Percentiles rank a stretch among this genome's conserved stretches.
phyloP scores from a whole-genome alignment of 2,113 vertebrate species.

The Progne subis region DNA sequence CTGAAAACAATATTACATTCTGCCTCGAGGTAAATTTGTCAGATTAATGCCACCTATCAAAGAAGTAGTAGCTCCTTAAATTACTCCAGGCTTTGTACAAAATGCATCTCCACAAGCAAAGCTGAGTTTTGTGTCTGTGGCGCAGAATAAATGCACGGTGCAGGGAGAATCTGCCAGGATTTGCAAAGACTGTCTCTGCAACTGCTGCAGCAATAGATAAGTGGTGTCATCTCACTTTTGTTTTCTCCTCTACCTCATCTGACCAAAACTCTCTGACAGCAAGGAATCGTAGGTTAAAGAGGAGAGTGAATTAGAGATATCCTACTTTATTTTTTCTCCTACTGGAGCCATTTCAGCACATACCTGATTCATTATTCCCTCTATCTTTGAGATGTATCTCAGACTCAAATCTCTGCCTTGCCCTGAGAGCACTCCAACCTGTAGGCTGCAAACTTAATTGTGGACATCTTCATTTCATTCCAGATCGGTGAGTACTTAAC shows the following conservation, averaged over 20 bases:
- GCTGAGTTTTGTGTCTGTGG: background rate
- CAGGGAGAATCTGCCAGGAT: background rate
- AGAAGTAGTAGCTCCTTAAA: background rate
- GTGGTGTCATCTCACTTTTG: background rate
- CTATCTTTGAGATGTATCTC: background rate
- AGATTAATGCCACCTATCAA: background rate
- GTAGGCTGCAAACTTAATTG: background rate
- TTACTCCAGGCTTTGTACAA: background rate
- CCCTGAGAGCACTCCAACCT: background rate
- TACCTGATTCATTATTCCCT: background rate
- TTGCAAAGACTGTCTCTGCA: background rate
- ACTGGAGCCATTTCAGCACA: background rate
- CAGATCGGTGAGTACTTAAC: background rate
- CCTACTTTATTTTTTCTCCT: background rate
- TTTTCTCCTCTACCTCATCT: background rate
- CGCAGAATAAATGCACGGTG: background rate
- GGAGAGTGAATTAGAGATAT: background rate
- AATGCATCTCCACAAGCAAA: background rate
- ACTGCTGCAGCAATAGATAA: background rate
- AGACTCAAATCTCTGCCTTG: background rate
- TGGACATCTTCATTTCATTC: background rate
- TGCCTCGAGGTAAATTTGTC: background rate
- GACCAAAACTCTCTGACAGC: background rate
- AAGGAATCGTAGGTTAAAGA: background rate
- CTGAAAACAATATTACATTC: background rate